Base-by-base conservation (phyloP, 1,140 invertebrate species). In the Zaprionus capensis region DNA sequence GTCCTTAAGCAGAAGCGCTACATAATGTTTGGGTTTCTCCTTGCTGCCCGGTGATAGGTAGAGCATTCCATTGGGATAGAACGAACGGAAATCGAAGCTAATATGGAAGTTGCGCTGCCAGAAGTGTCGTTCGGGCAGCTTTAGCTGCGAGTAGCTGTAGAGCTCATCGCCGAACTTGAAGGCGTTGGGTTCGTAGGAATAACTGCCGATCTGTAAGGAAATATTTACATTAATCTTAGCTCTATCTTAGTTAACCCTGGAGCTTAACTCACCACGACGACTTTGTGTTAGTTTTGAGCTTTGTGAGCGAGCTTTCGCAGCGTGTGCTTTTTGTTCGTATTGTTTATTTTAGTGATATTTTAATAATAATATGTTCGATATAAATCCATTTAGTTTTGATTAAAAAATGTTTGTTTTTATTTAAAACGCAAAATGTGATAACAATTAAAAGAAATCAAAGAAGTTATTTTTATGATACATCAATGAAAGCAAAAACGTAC, bases 21-120 rank as follows among this genome's bases (percentile, higher is more conserved):
- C 93, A 91, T 96, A 97, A 68, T 97, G 96, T 61, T 94, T 94
- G 14, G 94, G 94, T 70, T 96, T 96, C 63, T 94, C 92, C 78
- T 95, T 95, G 7, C 94, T 94, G 59, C 96, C 96, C 12, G 96
- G 95, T 44, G 96, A 94, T 5, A 97, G 93, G 58, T 97, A 95
- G 5, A 99, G 92, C 63, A 98, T 91, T 41, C 97, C 98, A 85
- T 98, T 96, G 0, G 95, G 95, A 92, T 97, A 97, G 85, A 96
- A 98, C 0, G 97, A 98, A 28, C 97, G 93, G 85, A 98, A 97
- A 78, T 97, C 95, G 77, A 98, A 96, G 62, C 96, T 95, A 36
- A 98, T 93, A 7, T 94, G 94, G 81, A 97, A 97, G 81, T 95
- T 95, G 70, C 95, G 95, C 68, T 95, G 94, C 93, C 96, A 95